Percentiles rank a stretch among this genome's conserved stretches.
phyloP scores from a whole-genome alignment of 1,140 invertebrate genomes.

The Drosophila novamexicana region DNA sequence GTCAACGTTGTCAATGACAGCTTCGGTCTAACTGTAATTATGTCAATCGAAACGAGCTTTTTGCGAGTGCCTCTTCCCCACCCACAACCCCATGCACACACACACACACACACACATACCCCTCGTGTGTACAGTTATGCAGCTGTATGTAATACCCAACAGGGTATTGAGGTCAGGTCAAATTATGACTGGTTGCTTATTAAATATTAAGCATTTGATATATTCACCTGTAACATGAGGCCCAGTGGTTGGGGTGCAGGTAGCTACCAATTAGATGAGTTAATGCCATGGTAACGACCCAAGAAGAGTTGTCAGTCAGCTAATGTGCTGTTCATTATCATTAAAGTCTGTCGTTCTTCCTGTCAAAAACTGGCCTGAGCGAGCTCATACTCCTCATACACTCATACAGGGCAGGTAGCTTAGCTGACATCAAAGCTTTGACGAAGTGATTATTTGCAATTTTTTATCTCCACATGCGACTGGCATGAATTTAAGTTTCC shows the following conservation, averaged over 20 bases:
- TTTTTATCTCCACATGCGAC: no score
- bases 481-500: no score
- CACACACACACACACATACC: not conserved
- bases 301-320: not conserved
- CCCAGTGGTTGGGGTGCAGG: no score
- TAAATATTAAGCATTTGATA: constrained; percentile 25
- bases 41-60: constrained; percentile 27
- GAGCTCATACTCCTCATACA: not conserved
- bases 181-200: constrained; percentile 20
- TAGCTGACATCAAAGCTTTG: no score
- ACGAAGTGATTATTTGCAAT: no score
- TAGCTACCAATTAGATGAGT: constrained; percentile 2
- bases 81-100: not conserved
- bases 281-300: constrained; percentile 28
- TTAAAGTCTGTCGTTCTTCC: not conserved
- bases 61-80: not conserved
- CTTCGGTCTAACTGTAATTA: constrained; percentile 28
- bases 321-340: constrained; percentile 1
- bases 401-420: not conserved
- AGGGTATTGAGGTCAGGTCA: constrained; percentile 13
- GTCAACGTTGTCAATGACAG: constrained; percentile 26
- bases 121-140: no score
- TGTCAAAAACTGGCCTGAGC: no score
- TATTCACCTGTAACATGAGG: no score
- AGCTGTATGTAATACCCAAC: no score